phyloP scores from a whole-genome alignment of 2,888 invertebrate genomes.

The Timandra comae region DNA sequence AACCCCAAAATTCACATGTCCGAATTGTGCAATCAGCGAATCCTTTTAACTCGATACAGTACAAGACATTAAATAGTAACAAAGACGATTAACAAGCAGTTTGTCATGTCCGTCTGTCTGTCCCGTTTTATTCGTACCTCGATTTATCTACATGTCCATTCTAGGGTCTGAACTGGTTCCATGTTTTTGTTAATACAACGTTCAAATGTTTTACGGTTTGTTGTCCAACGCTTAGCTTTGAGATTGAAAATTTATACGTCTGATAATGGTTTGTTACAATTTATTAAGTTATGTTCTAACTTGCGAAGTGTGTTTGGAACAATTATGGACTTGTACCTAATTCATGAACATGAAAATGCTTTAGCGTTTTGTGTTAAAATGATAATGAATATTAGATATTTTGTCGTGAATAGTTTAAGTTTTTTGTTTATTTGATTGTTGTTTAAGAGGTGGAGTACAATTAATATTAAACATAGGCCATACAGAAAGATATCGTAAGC shows the following conservation, averaged over 20 bases:
- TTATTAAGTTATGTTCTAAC: constrained; percentile 3
- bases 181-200: constrained; percentile 15
- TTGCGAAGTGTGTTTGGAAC: constrained; percentile 8
- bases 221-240: constrained; percentile 10
- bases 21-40: constrained; percentile 25
- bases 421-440: too few relatives aligned
- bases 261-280: constrained; percentile 3
- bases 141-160: constrained; percentile 21
- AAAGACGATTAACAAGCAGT: constrained; percentile 65
- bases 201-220: constrained; percentile 22
- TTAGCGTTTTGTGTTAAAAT: too few relatives aligned
- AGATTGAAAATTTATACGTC: constrained; percentile 6
- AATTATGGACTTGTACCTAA: not conserved
- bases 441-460: too few relatives aligned
- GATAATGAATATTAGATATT: too few relatives aligned
- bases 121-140: constrained; percentile 26
- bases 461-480: too few relatives aligned
- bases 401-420: too few relatives aligned
- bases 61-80: constrained; percentile 50
- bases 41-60: constrained; percentile 54
- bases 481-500: too few relatives aligned
- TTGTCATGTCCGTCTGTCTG: constrained; percentile 47
- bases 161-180: constrained; percentile 21
- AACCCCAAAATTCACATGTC: constrained; percentile 35
- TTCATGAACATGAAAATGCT: not conserved